Evolutionary conservation across 2,888 invertebrate genomes (phyloP).

Genomic region (Cyrtodaria siliqua): DNA sequence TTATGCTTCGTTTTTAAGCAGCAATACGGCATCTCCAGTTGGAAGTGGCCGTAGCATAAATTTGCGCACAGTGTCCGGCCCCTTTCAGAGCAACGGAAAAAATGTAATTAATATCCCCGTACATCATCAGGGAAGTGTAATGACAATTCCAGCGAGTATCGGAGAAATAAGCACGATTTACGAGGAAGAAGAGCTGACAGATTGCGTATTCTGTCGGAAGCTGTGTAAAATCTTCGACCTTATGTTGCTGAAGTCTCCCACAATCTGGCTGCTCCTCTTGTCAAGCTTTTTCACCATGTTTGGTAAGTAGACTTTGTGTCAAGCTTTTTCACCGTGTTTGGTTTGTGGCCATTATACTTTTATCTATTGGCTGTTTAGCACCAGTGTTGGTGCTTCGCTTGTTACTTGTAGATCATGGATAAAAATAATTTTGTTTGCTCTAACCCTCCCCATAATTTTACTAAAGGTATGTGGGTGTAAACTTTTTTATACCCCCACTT

Average conservation of each 20-base stretch:
- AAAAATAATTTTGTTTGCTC: too few relatives aligned
- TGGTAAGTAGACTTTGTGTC: slow-evolving; percentile 88
- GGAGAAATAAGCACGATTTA: slow-evolving; percentile 89
- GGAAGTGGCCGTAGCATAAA: slow-evolving; percentile 56
- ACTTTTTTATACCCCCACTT: too few relatives aligned
- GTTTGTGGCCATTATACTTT: too few relatives aligned
- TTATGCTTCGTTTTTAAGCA: slow-evolving; percentile 42
- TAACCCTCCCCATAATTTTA: too few relatives aligned
- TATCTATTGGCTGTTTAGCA: too few relatives aligned
- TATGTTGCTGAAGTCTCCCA: slow-evolving; percentile 93
- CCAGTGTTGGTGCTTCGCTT: too few relatives aligned
- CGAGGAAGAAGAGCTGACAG: slow-evolving; percentile 61
- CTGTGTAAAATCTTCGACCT: slow-evolving; percentile 92
- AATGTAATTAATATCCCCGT: slow-evolving; percentile 33
- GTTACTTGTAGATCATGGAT: too few relatives aligned
- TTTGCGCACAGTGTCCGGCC: slow-evolving; percentile 30
- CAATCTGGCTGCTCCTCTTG: slow-evolving; percentile 94
- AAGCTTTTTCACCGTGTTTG: too few relatives aligned
- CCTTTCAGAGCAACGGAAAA: slow-evolving; percentile 31
- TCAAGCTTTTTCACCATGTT: slow-evolving; percentile 97
- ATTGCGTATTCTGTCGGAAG: slow-evolving; percentile 60
- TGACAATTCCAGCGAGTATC: slow-evolving; percentile 92
- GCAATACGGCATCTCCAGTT: slow-evolving; percentile 36
- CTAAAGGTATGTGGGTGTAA: too few relatives aligned
- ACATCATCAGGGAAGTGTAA: slow-evolving; percentile 92